Evolutionary conservation across 2,888 invertebrate genomes (phyloP), one percentile per base, ranked within the genome.

Genomic region (Eupithecia dodoneata): DNA sequence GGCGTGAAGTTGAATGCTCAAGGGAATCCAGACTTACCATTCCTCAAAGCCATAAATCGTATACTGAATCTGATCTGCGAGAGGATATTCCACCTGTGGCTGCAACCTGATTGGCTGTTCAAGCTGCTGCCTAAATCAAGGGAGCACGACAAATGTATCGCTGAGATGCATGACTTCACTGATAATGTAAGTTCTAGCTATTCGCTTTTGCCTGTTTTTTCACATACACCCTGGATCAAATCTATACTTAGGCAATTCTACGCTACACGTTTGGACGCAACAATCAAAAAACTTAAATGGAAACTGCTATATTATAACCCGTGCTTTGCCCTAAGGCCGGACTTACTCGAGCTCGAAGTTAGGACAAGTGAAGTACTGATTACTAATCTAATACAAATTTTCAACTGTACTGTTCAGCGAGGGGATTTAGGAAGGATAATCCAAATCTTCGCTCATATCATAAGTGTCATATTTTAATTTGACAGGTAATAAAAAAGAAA

Each of bases 131-230:
- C 93, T 15, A 90, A 93, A 75, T 96, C 96, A 5, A 90, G 88
- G 72, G 92, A 94, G 73, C 96, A 96, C 81, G 87, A 95, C 49
- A 86, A 92, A 52, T 93, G 93, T 81, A 79, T 97, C 6, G 87
- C 93, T 69, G 88, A 94, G 18, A 90, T 97, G 83, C 97, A 97
- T 81, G 87, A 86, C 4, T 97, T 97, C 83, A 96, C 93, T 30
- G 90, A 95, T 81, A 84, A 93, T 81, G 95, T 96, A 85, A 86
- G 83, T 81, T 30, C 30, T 10, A 30, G 12, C 52, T 15, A 15
- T 15, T 52, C 15, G 6, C n/a, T 15, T n/a, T n/a, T 13, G 13
- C 4, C 52, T 0, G 55, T 7, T 4, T 4, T 4, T 55, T n/a
- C 55, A 9, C 7, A 9, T 7, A 7, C n/a, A 55, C 7, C 44